Conservation (phyloP, 2,797 vertebrate species). For the Avahi laniger region DNA sequence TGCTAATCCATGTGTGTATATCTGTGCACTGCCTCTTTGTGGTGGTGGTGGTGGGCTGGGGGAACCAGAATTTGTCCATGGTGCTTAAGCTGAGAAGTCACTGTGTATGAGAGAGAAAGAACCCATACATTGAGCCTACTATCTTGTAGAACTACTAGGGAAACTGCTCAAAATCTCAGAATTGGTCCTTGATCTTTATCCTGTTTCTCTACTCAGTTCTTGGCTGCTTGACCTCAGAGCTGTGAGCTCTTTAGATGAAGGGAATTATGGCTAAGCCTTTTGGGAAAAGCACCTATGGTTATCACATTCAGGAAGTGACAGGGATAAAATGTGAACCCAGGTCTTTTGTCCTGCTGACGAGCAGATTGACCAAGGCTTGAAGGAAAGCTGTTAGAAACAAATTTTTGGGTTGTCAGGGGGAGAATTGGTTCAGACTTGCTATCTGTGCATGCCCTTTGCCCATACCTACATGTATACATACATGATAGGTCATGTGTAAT, state of each 20-base stretch:
- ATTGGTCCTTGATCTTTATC: neutral
- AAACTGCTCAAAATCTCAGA: neutral
- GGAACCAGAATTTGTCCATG: neutral
- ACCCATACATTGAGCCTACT: neutral
- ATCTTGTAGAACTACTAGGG: neutral
- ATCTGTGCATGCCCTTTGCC: neutral
- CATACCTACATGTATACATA: neutral
- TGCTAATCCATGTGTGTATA: neutral
- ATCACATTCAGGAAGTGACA: conserved; percentile 30
- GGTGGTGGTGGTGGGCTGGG: neutral
- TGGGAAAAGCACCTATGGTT: neutral
- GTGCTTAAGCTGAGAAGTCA: conserved; percentile 20
- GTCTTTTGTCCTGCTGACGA: neutral
- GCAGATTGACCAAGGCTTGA: neutral
- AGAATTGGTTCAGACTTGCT: conserved; percentile 12
- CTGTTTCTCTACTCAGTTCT: neutral
- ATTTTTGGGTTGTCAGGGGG: neutral
- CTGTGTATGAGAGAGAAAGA: conserved; percentile 7
- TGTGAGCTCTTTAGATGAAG: neutral
- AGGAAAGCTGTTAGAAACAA: conserved; percentile 34
- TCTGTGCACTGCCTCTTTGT: neutral
- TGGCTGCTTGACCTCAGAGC: neutral
- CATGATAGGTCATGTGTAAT: neutral
- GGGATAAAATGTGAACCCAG: neutral
- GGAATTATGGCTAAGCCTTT: neutral